These are phyloP conservation scores for Scaptomyza tumidula DNA, from an alignment of 2,888 invertebrate species.

Conservation along the genomic window DNA sequence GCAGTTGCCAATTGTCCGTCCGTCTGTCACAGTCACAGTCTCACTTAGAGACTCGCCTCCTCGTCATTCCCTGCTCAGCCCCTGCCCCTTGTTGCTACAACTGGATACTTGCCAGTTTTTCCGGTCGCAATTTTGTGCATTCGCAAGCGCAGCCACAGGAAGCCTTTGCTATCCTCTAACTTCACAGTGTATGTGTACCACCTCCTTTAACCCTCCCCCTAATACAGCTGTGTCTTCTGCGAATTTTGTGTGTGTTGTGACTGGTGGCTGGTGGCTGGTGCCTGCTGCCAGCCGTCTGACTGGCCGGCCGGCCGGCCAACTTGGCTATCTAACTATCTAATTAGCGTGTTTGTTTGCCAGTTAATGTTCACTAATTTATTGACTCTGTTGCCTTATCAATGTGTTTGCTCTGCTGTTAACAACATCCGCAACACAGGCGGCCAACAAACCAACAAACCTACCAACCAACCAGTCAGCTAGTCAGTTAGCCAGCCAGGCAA, in stretches of 20 bases:
- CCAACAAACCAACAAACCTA: background rate
- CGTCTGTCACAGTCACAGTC: background rate
- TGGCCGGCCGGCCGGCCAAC: conserved; percentile 21
- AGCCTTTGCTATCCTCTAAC: conserved; percentile 24
- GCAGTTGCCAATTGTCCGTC: conserved; percentile 67
- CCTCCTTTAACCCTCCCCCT: background rate
- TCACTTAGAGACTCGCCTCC: background rate
- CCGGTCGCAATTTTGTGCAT: conserved; percentile 56
- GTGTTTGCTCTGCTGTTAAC: conserved; percentile 67
- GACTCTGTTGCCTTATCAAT: conserved; percentile 56
- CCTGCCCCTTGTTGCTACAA: background rate
- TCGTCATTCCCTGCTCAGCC: conserved; percentile 2
- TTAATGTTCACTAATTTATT: conserved; percentile 65
- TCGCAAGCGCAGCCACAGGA: conserved; percentile 26
- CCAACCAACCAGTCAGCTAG: background rate
- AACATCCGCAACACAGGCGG: conserved; percentile 61
- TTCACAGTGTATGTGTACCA: background rate
- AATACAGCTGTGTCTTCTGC: conserved; percentile 33
- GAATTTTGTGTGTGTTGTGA: conserved; percentile 31
- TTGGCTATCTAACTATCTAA: conserved; percentile 65
- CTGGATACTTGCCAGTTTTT: conserved; percentile 75
- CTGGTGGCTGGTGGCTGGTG: conserved; percentile 4
- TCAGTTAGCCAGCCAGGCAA: conserved; percentile 8
- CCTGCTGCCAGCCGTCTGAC: conserved; percentile 20
- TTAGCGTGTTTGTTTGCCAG: conserved; percentile 67